phyloP scores from a whole-genome alignment of 2,797 vertebrate species.

The Enteromius viviparus region DNA sequence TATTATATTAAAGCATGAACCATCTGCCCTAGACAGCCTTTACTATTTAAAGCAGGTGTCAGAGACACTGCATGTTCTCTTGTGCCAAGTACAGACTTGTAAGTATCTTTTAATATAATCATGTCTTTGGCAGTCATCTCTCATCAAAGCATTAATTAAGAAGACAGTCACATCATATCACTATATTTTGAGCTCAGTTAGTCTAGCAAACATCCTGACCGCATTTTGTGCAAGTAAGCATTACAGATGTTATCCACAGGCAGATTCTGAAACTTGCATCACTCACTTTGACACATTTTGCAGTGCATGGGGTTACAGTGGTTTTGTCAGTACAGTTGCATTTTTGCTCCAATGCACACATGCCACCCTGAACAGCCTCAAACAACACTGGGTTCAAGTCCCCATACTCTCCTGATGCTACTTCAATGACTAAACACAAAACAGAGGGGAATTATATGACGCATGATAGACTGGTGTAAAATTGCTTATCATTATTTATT shows the following conservation, averaged over 20 bases:
- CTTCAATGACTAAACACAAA: conserved; percentile 79
- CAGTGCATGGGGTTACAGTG: conserved; percentile 66
- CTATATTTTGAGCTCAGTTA: background rate
- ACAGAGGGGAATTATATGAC: background rate
- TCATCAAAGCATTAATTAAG: background rate
- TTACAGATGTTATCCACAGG: background rate
- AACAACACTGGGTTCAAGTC: conserved; percentile 92
- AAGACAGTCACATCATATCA: background rate
- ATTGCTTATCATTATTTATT: background rate
- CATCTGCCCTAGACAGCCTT: background rate
- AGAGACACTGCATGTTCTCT: background rate
- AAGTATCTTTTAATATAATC: background rate
- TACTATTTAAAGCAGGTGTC: conserved; percentile 6
- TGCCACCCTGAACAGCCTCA: conserved; percentile 87
- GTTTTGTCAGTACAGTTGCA: conserved; percentile 76
- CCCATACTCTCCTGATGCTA: conserved; percentile 95
- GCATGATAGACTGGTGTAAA: background rate
- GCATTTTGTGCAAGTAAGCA: background rate
- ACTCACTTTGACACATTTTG: conserved; percentile 69
- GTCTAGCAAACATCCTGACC: background rate
- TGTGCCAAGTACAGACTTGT: background rate
- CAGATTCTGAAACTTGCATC: conserved; percentile 1
- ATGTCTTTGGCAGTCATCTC: background rate
- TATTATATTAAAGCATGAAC: background rate
- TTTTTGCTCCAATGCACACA: conserved; percentile 85